These are phyloP conservation scores for Echeneis naucrates DNA, from an alignment of 2,797 vertebrate species.

Conservation along the genomic window DNA sequence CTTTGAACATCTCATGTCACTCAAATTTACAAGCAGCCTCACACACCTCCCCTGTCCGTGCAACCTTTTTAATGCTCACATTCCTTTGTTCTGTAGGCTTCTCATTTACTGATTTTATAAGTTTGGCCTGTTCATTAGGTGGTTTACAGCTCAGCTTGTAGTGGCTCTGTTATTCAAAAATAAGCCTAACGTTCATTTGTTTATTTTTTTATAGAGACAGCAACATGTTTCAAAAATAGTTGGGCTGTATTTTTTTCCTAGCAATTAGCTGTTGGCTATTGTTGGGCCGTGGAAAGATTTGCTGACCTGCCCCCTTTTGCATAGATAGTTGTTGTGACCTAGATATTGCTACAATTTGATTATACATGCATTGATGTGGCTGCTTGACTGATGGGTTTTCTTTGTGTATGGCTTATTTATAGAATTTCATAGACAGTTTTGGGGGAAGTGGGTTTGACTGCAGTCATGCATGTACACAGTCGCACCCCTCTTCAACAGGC, in stretches of 20 bases:
- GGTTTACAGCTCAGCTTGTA: conserved; percentile 37
- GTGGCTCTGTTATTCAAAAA: conserved; percentile 28
- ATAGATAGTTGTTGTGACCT: conserved; percentile 67
- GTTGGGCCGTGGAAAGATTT: conserved; percentile 52
- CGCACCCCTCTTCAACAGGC: conserved; percentile 67
- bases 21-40: conserved; percentile 37
- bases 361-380: conserved; percentile 53
- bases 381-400: conserved; percentile 42
- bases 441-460: conserved; percentile 54
- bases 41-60: conserved; percentile 50
- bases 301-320: conserved; percentile 51
- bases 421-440: conserved; percentile 38
- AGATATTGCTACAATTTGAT: conserved; percentile 69
- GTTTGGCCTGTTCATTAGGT: conserved; percentile 38
- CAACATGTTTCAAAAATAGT: conserved; percentile 53
- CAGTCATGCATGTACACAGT: conserved; percentile 66
- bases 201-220: conserved; percentile 22
- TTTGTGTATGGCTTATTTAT: conserved; percentile 45
- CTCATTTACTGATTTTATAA: conserved; percentile 48
- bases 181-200: conserved; percentile 11
- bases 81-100: conserved; percentile 44
- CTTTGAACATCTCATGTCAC: conserved; percentile 53
- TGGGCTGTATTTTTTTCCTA: conserved; percentile 40
- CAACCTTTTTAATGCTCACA: conserved; percentile 53
- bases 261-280: conserved; percentile 49